phyloP scores from a whole-genome alignment of 2,797 vertebrate species.

The Salarias fasciatus region DNA sequence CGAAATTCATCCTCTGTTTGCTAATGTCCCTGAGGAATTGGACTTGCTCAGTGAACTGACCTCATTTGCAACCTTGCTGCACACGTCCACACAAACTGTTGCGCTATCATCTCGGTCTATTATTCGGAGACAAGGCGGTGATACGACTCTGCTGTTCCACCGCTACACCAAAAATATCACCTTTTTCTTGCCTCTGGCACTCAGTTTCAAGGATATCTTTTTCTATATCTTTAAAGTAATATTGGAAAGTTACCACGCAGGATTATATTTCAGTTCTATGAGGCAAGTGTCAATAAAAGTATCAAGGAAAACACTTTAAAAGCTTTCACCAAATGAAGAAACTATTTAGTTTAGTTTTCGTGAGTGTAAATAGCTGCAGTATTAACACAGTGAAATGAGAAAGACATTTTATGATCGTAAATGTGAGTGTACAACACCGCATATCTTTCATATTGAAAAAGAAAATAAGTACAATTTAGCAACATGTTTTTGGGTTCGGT shows the following conservation, averaged over 20 bases:
- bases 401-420: background rate
- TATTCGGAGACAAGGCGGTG: slow-evolving; percentile 7
- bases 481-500: too few relatives aligned
- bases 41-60: slow-evolving; percentile 34
- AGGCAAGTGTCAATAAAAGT: background rate
- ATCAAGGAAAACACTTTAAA: background rate
- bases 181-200: slow-evolving; percentile 2
- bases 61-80: slow-evolving; percentile 53
- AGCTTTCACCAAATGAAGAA: background rate
- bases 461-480: too few relatives aligned
- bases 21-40: slow-evolving; percentile 13
- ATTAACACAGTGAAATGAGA: background rate
- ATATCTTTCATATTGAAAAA: too few relatives aligned
- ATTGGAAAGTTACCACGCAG: background rate
- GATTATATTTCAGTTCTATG: background rate
- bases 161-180: slow-evolving; percentile 3
- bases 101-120: slow-evolving; percentile 30
- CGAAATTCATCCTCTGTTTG: slow-evolving; percentile 22
- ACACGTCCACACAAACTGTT: slow-evolving; percentile 29
- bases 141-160: background rate
- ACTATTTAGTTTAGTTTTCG: background rate
- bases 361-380: background rate
- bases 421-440: too few relatives aligned
- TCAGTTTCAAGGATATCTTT: slow-evolving; percentile 40
- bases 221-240: background rate